Conservation (phyloP, 2,797 vertebrate genomes). For the Ispidina picta region DNA sequence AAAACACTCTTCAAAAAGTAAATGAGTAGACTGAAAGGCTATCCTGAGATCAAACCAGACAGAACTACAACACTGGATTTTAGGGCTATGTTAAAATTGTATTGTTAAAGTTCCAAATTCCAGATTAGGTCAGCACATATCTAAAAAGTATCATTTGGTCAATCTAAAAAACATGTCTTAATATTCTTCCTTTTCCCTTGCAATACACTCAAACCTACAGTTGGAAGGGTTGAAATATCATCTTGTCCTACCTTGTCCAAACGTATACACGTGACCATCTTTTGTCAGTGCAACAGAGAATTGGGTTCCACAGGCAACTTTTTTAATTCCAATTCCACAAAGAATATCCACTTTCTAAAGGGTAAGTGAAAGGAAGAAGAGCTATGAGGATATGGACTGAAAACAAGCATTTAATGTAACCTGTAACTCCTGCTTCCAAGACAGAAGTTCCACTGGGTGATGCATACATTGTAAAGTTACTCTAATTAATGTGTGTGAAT, state of each 20-base stretch:
- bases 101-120: background rate
- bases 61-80: background rate
- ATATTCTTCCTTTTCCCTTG: background rate
- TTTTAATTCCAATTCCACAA: conserved; percentile 86
- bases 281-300: conserved; percentile 86
- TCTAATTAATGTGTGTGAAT: background rate
- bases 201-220: background rate
- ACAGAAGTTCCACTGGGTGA: background rate
- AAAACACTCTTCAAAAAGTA: background rate
- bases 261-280: conserved; percentile 85
- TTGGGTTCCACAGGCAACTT: conserved; percentile 86
- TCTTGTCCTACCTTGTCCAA: conserved; percentile 82
- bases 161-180: background rate
- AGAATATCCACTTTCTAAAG: conserved; percentile 85
- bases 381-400: background rate
- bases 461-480: background rate
- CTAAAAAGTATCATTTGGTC: background rate
- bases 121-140: background rate
- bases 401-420: background rate
- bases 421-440: background rate
- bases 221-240: background rate
- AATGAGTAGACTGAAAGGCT: background rate
- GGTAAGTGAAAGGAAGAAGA: conserved; percentile 7
- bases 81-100: background rate
- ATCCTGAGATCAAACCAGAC: background rate